Conservation (phyloP, 2,888 invertebrate species). For the Xylota segnis region DNA sequence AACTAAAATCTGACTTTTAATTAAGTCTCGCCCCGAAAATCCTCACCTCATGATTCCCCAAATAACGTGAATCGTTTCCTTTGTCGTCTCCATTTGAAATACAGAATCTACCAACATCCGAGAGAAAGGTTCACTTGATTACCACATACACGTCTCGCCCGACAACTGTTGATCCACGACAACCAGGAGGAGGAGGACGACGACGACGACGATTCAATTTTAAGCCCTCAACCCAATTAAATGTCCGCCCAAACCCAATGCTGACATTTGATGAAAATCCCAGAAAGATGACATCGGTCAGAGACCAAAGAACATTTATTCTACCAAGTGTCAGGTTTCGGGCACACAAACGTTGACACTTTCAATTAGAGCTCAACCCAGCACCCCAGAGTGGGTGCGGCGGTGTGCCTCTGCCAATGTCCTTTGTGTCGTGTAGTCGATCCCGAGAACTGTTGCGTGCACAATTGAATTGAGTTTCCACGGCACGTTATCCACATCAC, state of each 20-base stretch:
- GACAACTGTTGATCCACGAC: slow-evolving; percentile 17
- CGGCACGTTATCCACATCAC: slow-evolving; percentile 60
- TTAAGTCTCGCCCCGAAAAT: slow-evolving; percentile 8
- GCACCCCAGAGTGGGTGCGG: slow-evolving; percentile 44
- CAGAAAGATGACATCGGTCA: slow-evolving; percentile 69
- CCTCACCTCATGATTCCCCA: slow-evolving; percentile 14
- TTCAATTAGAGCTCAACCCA: slow-evolving; percentile 58
- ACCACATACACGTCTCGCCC: not conserved
- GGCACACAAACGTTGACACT: slow-evolving; percentile 56
- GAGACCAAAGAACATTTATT: slow-evolving; percentile 58
- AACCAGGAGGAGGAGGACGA: too few species aligned
- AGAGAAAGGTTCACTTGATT: slow-evolving; percentile 27
- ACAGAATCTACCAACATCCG: slow-evolving; percentile 2
- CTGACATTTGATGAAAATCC: slow-evolving; percentile 64
- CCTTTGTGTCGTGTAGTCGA: not conserved
- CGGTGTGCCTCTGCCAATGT: not conserved
- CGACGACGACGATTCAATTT: slow-evolving; percentile 26
- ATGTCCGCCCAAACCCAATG: slow-evolving; percentile 57
- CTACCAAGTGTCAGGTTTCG: slow-evolving; percentile 20
- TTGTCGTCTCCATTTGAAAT: slow-evolving; percentile 10
- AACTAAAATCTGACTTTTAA: slow-evolving; percentile 3
- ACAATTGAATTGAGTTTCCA: slow-evolving; percentile 53
- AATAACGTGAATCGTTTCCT: too few species aligned
- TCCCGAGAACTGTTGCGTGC: slow-evolving; percentile 60
- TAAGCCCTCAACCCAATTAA: slow-evolving; percentile 60